These are phyloP conservation scores for Pristiophorus japonicus DNA, from an alignment of 2,113 vertebrate genomes.

Conservation along the genomic window DNA sequence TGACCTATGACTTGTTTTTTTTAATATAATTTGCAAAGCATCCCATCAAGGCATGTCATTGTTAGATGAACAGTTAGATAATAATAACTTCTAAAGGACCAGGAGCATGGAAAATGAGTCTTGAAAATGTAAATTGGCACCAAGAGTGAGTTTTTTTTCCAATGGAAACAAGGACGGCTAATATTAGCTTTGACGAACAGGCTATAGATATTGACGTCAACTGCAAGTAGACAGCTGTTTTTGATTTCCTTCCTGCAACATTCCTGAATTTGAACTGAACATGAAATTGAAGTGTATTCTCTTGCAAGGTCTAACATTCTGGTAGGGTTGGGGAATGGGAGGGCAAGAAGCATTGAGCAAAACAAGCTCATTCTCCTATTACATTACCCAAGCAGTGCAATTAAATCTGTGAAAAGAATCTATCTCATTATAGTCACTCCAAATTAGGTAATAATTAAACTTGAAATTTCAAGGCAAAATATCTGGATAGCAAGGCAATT, in stretches of 20 bases:
- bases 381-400: neutral
- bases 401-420: neutral
- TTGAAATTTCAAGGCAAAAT: neutral
- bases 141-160: neutral
- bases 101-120: conserved; percentile 29
- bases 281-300: neutral
- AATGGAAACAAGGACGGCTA: conserved; percentile 13
- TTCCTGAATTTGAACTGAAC: conserved; percentile 7
- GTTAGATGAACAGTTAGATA: neutral
- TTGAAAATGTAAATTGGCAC: conserved; percentile 33
- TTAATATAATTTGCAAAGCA: neutral
- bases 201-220: conserved; percentile 28
- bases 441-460: neutral
- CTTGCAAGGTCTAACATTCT: neutral
- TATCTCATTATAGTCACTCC: neutral
- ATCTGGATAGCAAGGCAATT: neutral
- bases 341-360: no score
- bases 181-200: conserved; percentile 35
- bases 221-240: conserved; percentile 29
- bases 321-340: neutral
- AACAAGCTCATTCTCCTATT: neutral
- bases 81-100: neutral
- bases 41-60: neutral
- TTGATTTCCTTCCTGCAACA: conserved; percentile 24
- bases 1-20: neutral